phyloP scores from a whole-genome alignment of 2,113 vertebrate genomes.

The Camelus dromedarius region DNA sequence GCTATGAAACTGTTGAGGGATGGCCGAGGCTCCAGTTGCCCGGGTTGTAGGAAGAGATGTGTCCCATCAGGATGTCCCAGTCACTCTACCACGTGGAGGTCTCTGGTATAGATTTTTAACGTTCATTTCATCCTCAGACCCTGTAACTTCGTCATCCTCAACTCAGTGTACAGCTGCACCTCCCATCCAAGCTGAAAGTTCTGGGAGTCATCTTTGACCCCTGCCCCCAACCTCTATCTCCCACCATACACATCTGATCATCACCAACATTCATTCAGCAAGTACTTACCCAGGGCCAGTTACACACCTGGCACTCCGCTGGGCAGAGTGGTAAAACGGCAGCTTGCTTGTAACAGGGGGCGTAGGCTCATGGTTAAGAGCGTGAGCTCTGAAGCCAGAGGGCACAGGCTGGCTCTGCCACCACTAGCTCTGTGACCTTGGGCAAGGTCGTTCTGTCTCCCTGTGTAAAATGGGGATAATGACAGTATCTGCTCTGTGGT shows the following conservation, averaged over 20 bases:
- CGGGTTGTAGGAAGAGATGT: neutral
- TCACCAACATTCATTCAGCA: neutral
- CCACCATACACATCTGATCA: neutral
- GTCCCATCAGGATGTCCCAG: accelerated
- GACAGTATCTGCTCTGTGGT: neutral
- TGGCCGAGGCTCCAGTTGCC: accelerated
- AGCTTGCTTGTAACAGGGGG: too few species aligned
- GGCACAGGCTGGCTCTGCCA: neutral
- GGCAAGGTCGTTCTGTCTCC: neutral
- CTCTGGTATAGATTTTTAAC: neutral
- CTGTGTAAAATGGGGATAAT: neutral
- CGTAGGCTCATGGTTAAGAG: too few species aligned
- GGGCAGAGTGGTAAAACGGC: too few species aligned
- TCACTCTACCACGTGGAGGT: accelerated
- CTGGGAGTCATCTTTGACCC: neutral
- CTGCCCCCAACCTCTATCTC: accelerated
- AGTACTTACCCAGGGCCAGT: neutral
- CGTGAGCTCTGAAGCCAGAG: neutral
- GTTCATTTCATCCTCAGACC: neutral
- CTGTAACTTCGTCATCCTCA: neutral
- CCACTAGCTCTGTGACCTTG: neutral
- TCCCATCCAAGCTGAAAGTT: neutral
- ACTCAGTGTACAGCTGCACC: neutral
- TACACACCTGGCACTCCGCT: neutral
- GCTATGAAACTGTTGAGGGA: neutral